Conservation (phyloP, 2,888 invertebrate species). For the Netelia fuscicornis region DNA sequence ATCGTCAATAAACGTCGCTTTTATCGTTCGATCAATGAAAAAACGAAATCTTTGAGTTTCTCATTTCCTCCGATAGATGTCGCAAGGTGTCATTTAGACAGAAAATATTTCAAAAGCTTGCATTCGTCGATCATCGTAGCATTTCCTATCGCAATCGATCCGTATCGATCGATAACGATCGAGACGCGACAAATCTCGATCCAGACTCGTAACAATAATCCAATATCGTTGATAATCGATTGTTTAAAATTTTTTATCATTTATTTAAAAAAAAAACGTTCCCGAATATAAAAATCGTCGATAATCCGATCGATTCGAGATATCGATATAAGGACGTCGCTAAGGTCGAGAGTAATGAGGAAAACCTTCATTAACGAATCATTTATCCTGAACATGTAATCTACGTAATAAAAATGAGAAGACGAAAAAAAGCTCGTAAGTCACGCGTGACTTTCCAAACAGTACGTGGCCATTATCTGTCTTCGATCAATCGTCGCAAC, state of each 20-base stretch:
- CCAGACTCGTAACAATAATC: background rate
- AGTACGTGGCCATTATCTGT: background rate
- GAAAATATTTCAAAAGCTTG: background rate
- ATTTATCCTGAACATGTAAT: background rate
- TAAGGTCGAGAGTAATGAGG: conserved; percentile 47
- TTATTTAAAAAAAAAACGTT: background rate
- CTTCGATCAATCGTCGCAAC: background rate
- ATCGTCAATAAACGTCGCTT: background rate
- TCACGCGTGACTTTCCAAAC: background rate
- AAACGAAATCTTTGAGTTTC: background rate
- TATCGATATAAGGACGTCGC: conserved; percentile 40
- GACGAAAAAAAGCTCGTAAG: background rate
- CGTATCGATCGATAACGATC: conserved; percentile 19
- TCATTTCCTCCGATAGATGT: conserved; percentile 46
- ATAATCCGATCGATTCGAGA: conserved; percentile 34
- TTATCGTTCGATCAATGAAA: no score
- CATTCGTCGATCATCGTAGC: no score
- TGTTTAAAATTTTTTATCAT: no score
- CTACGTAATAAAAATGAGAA: background rate
- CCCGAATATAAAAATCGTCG: background rate
- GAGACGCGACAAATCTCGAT: background rate
- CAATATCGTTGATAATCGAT: background rate
- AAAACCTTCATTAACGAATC: conserved; percentile 7
- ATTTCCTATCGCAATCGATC: background rate
- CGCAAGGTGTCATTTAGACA: background rate